A percentile compares a stretch with the other conserved stretches of the same genome.
phyloP scores from a whole-genome alignment of 2,797 vertebrate genomes.

The Anomalospiza imberbis region DNA sequence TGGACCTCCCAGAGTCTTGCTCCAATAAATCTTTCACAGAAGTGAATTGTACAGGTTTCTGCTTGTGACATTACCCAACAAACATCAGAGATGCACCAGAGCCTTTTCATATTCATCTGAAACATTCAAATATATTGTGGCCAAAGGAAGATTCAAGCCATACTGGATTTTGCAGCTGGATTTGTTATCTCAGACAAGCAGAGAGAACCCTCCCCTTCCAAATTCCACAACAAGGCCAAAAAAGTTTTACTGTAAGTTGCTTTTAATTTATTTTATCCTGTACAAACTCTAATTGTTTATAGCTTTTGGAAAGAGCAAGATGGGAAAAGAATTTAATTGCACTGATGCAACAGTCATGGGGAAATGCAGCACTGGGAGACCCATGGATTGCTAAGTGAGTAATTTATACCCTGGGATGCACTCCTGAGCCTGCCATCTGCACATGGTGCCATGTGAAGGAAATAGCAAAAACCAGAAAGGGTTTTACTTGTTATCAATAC shows the following conservation, averaged over 20 bases:
- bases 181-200: neutral
- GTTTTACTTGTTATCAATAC: neutral
- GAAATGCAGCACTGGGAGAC: neutral
- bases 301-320: neutral
- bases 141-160: neutral
- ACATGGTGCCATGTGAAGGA: neutral
- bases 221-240: neutral
- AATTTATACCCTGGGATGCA: neutral
- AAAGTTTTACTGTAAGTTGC: neutral
- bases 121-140: neutral
- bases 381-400: neutral
- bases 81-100: neutral
- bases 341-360: neutral
- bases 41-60: neutral
- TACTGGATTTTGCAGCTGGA: neutral
- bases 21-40: neutral
- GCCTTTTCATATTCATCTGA: neutral
- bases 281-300: neutral
- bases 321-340: neutral
- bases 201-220: neutral
- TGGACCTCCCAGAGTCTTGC: neutral
- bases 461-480: neutral
- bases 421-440: neutral
- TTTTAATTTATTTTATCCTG: neutral
- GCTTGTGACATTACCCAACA: neutral